Conservation (phyloP, 2,113 vertebrate genomes). For the Ellobius talpinus region DNA sequence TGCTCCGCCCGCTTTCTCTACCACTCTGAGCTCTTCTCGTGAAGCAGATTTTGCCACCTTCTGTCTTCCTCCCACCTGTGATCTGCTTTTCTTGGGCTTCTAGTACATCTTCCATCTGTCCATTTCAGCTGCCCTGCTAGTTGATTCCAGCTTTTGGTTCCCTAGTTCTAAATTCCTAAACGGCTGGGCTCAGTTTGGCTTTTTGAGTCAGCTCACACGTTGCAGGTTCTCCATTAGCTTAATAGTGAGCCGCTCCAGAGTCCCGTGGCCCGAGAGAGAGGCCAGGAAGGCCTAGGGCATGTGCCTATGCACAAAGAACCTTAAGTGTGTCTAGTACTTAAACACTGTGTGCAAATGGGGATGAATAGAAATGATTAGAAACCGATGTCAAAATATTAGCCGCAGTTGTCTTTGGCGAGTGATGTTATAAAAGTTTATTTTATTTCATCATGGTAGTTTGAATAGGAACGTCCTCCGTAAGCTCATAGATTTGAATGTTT, state of each 20-base stretch:
- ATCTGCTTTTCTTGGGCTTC: neutral
- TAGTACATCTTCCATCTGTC: neutral
- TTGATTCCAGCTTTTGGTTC: neutral
- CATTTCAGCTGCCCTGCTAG: neutral
- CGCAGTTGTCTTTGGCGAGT: neutral
- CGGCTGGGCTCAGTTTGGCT: neutral
- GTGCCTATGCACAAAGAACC: neutral
- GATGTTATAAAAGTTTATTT: neutral
- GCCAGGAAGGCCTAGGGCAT: neutral
- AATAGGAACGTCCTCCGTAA: no score
- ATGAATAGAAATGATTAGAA: neutral
- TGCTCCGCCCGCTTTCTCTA: neutral
- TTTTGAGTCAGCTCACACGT: constrained; percentile 2
- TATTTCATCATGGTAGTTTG: neutral
- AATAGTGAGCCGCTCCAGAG: neutral
- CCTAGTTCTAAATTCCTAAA: neutral
- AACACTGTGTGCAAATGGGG: neutral
- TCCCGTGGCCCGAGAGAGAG: neutral
- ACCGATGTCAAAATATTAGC: neutral
- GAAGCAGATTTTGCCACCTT: neutral
- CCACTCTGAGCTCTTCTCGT: neutral
- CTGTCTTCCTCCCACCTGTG: neutral
- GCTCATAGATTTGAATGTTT: neutral
- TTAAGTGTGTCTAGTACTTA: neutral
- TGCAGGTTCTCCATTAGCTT: neutral